phyloP scores from a whole-genome alignment of 2,113 vertebrate species.

The Stomatorhinus ivindoensis region DNA sequence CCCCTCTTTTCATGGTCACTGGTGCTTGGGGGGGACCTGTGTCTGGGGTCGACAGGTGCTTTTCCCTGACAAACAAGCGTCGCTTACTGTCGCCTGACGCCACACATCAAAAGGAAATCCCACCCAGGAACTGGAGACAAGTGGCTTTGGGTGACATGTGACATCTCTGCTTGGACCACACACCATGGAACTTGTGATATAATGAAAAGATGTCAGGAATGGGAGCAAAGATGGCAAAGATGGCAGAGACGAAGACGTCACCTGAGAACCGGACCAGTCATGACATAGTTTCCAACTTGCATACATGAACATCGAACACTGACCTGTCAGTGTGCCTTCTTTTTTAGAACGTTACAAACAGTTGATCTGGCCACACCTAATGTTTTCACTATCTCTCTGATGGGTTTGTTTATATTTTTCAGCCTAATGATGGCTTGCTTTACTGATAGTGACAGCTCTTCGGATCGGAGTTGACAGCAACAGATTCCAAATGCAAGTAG shows the following conservation, averaged over 20 bases:
- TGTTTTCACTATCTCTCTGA: too few species aligned
- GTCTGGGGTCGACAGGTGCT: not conserved
- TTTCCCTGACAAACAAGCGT: not conserved
- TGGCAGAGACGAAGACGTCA: not conserved
- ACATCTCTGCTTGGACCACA: not conserved
- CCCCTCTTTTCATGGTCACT: not conserved
- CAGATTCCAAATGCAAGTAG: too few species aligned
- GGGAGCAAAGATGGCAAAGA: not conserved
- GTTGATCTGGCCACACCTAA: too few species aligned
- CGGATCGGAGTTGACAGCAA: too few species aligned
- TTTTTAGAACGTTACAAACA: too few species aligned
- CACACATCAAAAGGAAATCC: not conserved
- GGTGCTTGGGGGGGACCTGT: not conserved
- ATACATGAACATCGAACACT: not conserved
- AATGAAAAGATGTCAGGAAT: not conserved
- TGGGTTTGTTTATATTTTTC: too few species aligned
- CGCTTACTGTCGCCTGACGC: not conserved
- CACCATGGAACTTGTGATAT: not conserved
- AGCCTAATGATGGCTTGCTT: too few species aligned
- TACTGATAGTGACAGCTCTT: too few species aligned
- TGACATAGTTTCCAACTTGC: not conserved
- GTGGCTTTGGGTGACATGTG: not conserved
- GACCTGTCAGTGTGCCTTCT: not conserved
- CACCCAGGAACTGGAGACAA: not conserved
- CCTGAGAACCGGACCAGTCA: not conserved